Base-by-base conservation (phyloP, 2,113 vertebrate species). In the Nothobranchius kuhntae region DNA sequence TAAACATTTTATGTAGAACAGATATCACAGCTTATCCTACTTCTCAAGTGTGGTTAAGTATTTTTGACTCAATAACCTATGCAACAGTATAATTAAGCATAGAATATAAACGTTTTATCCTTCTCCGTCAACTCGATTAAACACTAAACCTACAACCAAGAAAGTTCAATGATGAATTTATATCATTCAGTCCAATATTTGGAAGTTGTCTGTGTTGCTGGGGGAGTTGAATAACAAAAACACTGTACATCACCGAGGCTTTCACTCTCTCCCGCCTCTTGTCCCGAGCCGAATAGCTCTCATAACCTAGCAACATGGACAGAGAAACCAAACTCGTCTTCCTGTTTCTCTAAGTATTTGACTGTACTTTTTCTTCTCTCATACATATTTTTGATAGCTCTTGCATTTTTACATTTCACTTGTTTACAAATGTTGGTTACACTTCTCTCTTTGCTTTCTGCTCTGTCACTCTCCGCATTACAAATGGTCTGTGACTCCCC, bases 301-400 rank as follows among this genome's bases (percentile, higher is more conserved):
- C 0, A 75, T 91, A 62, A 73, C 91, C 78, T 84, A 86, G 91
- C 87, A 90, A 92, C 89, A 36, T 60, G 65, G 55, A 92, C 89
- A 92, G 89, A 91, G 79, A 88, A 60, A 67, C 73, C 73, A 86
- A 80, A 73, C 51, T 59, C 71, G 11, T 62, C 38, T 30, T 10
- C 13, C 26, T 46, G 24, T 40, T 47, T 13, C 4, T 64, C 70
- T 36, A 15, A 8, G 6, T 11, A 46, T 73, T 21, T 13, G 12
- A 57, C 14, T 13, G 21, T 7, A 7, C 61, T 0, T 54, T 2
- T n/a, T 45, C 10, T 5, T 35, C n/a, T 44, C 4, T 17, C 44
- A n/a, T 17, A 24, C 13, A 15, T 30, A 45, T 58, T 65, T 12
- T 53, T 13, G 12, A 2, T n/a, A 35, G 70, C 13, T 21, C 53